Evolutionary conservation across 2,888 invertebrate species (phyloP), one percentile per base, ranked within the genome.

Genomic region (Andricus quercusramuli): DNA sequence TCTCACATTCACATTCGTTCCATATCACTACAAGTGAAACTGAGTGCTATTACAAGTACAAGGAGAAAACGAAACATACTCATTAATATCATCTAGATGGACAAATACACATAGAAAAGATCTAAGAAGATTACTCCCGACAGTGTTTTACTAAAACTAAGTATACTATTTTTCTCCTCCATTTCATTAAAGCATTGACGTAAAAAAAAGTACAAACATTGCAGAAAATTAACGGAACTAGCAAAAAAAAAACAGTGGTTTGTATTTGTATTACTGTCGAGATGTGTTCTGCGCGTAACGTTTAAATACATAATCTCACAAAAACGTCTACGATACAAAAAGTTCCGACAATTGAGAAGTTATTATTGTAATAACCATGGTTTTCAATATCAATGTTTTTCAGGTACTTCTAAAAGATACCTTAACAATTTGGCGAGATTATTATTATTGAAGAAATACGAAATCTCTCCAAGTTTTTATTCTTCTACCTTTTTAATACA

Each of bases 1-100:
- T 67, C 67, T 67, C 67, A 67, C 67, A 22, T 67, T 67, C 44
- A 67, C 44, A 68, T 68, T 68, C 47, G 47, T 47, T 68, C 68
- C 47, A 47, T 68, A 47, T 44, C 68, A 68, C 25, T 20, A 47
- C 47, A 68, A 68, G 68, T 68, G 68, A 68, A 68, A 68, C 47
- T 68, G 68, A 68, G 15, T 44, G 25, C 44, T 47, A 67, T 9
- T 32, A 17, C 41, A 37, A 67, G 37, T 67, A 67, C 25, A 41
- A 22, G 67, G 68, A 68, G 47, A 68, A 68, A 68, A 68, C 68
- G 25, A 68, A 68, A 47, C 64, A 68, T 29, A 68, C 25, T 68
- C 47, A 68, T 47, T 68, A 47, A 68, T 68, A 68, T 47, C 68
- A 13, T 20, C 47, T 15, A 44, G 44, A 47, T 64, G 5, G 11